Conservation (phyloP, 2,797 vertebrate genomes). For the Tiaroga cobitis region DNA sequence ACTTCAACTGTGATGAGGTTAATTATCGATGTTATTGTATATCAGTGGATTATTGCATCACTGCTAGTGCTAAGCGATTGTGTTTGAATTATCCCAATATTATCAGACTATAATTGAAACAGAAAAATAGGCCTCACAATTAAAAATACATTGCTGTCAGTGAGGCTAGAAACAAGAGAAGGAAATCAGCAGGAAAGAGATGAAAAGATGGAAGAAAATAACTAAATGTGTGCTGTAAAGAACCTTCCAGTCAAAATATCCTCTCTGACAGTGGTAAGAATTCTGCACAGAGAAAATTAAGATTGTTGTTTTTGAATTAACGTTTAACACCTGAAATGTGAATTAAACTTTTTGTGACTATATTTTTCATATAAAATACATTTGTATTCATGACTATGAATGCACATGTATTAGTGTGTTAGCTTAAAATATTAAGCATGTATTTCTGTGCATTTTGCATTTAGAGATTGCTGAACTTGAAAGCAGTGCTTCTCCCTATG, state of each 20-base stretch:
- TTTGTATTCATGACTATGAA: conserved; percentile 2
- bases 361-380: neutral
- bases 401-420: neutral
- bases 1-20: neutral
- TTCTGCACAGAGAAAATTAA: neutral
- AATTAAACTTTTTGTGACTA: neutral
- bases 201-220: conserved; percentile 11
- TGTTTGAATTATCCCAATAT: conserved; percentile 1
- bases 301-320: neutral
- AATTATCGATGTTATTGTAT: conserved; percentile 5
- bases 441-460: conserved; percentile 6
- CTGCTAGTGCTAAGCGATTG: neutral
- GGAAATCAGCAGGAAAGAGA: neutral
- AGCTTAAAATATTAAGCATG: neutral
- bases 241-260: neutral
- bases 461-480: conserved; percentile 17
- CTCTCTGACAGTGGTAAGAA: neutral
- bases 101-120: neutral
- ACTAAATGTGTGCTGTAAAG: neutral
- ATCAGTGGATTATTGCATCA: neutral
- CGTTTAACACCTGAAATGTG: neutral
- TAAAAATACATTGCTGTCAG: neutral
- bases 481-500: conserved; percentile 20
- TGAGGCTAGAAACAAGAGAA: conserved; percentile 3
- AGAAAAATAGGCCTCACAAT: conserved; percentile 6